A percentile compares a stretch with the other conserved stretches of the same genome.
phyloP scores from a whole-genome alignment of 2,113 vertebrate genomes.

The Dasyornis broadbenti region DNA sequence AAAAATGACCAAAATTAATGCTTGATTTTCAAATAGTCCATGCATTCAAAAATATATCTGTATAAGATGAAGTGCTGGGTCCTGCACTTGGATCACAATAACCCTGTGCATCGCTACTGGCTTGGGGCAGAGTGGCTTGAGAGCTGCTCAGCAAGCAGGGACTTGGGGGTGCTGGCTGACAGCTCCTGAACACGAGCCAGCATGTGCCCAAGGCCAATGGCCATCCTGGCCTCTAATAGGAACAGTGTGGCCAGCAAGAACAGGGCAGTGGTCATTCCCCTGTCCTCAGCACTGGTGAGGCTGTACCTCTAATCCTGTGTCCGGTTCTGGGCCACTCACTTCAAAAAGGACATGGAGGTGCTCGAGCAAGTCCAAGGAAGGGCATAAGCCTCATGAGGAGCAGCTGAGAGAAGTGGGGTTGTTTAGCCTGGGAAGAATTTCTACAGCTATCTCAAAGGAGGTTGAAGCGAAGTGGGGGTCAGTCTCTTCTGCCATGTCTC shows the following conservation, averaged over 20 bases:
- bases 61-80: fast-evolving
- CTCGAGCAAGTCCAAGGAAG: not conserved
- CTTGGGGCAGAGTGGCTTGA: not conserved
- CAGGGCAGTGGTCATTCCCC: fast-evolving
- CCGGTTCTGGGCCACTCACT: fast-evolving
- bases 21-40: not conserved
- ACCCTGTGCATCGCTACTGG: fast-evolving
- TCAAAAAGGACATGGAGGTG: not conserved
- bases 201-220: not conserved
- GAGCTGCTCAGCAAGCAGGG: not conserved
- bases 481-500: not conserved
- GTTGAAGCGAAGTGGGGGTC: not conserved
- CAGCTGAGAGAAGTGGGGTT: not conserved
- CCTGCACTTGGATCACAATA: not conserved
- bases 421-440: not conserved
- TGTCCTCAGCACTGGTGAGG: fast-evolving
- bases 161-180: not conserved
- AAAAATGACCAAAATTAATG: not conserved
- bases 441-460: not conserved
- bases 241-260: not conserved
- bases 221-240: not conserved
- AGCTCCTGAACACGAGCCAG: not conserved
- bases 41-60: not conserved
- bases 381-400: not conserved
- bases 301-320: not conserved